Conservation (phyloP, 2,797 vertebrate species). For the Gobionotothen gibberifrons region DNA sequence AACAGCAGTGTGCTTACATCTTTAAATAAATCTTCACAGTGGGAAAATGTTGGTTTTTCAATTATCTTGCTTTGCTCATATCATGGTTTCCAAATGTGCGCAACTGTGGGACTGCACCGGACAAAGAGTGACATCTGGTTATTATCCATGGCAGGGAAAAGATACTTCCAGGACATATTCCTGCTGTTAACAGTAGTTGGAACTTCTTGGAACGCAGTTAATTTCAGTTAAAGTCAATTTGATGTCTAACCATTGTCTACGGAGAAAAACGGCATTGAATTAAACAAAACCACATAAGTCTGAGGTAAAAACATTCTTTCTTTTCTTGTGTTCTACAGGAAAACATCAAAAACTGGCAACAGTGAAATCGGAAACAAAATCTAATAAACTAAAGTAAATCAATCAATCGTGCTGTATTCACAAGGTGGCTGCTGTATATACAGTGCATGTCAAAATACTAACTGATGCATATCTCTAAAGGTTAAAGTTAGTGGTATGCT, state of each 20-base stretch:
- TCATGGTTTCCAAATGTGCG: conserved; percentile 26
- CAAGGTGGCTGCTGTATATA: conserved; percentile 1
- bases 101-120: neutral
- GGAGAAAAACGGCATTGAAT: neutral
- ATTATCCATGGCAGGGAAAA: conserved; percentile 32
- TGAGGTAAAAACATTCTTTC: conserved; percentile 34
- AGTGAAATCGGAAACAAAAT: too few relatives aligned
- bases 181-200: conserved; percentile 43
- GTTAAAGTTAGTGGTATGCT: conserved; percentile 39
- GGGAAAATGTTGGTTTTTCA: conserved; percentile 21
- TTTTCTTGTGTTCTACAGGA: conserved; percentile 31
- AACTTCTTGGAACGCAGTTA: conserved; percentile 23
- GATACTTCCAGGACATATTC: conserved; percentile 3
- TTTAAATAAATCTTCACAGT: conserved; percentile 31
- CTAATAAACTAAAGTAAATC: conserved; percentile 32
- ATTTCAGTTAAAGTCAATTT: conserved; percentile 25
- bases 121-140: conserved; percentile 37
- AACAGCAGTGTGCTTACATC: conserved; percentile 24
- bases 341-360: neutral
- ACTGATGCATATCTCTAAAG: conserved; percentile 31
- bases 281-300: conserved; percentile 21
- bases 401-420: neutral
- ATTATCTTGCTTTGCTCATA: neutral
- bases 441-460: conserved; percentile 12
- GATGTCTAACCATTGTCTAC: conserved; percentile 22